Percentiles rank a stretch among this genome's conserved stretches.
phyloP scores from a whole-genome alignment of 1,140 invertebrate species.

The Drosophila micromelanica region DNA sequence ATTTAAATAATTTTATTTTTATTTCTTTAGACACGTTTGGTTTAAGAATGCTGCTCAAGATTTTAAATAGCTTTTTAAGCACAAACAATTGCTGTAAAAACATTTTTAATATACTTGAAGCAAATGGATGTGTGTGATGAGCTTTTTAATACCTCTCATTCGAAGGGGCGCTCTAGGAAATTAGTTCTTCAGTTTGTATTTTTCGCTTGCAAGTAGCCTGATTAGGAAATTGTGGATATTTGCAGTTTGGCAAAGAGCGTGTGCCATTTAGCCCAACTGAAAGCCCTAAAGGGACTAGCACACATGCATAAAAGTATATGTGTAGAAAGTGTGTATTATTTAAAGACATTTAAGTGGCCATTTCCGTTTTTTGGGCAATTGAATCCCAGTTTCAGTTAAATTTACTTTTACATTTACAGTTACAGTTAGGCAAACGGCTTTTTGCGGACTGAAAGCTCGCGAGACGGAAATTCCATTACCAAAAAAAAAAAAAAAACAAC shows the following conservation, averaged over 20 bases:
- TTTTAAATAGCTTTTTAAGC: conserved; percentile 20
- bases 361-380: conserved; percentile 40
- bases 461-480: conserved; percentile 1
- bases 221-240: conserved; percentile 27
- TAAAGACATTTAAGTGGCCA: conserved; percentile 29
- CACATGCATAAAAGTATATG: neutral
- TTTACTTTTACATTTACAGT: conserved; percentile 21
- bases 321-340: neutral
- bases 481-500: conserved; percentile 1
- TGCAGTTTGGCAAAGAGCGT: conserved; percentile 15
- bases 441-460: conserved; percentile 25
- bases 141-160: conserved; percentile 35
- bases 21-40: neutral
- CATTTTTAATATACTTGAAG: neutral
- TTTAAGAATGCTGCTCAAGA: neutral
- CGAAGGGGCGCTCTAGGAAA: conserved; percentile 22
- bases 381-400: conserved; percentile 20
- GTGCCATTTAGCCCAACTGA: conserved; percentile 12
- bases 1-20: conserved; percentile 25
- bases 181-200: conserved; percentile 40
- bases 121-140: neutral
- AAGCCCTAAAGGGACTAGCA: conserved; percentile 2
- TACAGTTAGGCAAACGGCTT: conserved; percentile 26
- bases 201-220: neutral
- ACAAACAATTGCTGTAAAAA: neutral